Percentiles rank a stretch among this genome's conserved stretches.
Evolutionary conservation across 2,113 vertebrate species (phyloP).

Genomic region (Cyphomyrus discorhynchus): DNA sequence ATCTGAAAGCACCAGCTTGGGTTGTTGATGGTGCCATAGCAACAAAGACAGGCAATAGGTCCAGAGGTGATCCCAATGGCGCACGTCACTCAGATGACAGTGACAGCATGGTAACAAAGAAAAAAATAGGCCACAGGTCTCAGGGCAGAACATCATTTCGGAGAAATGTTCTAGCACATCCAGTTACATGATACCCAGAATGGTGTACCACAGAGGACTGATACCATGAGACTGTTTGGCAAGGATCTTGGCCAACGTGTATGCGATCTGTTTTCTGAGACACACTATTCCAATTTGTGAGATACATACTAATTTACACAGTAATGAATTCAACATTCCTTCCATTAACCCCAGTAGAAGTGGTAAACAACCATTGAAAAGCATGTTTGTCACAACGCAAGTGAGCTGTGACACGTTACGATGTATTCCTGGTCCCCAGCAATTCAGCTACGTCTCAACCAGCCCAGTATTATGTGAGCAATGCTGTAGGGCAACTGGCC

Average conservation of each 20-base stretch:
- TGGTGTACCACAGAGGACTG: background rate
- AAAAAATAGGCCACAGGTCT: background rate
- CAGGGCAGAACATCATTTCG: background rate
- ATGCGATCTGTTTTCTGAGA: background rate
- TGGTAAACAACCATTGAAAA: background rate
- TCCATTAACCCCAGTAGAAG: background rate
- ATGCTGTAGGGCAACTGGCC: background rate
- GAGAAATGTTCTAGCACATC: background rate
- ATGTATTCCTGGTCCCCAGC: background rate
- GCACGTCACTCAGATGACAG: background rate
- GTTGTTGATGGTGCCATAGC: conserved; percentile 57
- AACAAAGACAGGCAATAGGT: conserved; percentile 36
- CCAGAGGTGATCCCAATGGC: conserved; percentile 18
- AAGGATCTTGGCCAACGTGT: background rate
- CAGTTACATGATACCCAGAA: background rate
- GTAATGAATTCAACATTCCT: conserved; percentile 13
- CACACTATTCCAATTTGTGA: conserved; percentile 12
- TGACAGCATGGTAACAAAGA: background rate
- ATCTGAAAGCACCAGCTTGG: conserved; percentile 59
- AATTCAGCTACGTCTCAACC: too few relatives aligned
- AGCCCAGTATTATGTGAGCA: background rate
- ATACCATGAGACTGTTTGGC: background rate
- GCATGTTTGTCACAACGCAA: background rate
- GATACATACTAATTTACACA: conserved; percentile 11
- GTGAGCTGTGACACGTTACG: background rate